Base-by-base conservation (phyloP, 2,113 vertebrate genomes). In the Cinclus cinclus region DNA sequence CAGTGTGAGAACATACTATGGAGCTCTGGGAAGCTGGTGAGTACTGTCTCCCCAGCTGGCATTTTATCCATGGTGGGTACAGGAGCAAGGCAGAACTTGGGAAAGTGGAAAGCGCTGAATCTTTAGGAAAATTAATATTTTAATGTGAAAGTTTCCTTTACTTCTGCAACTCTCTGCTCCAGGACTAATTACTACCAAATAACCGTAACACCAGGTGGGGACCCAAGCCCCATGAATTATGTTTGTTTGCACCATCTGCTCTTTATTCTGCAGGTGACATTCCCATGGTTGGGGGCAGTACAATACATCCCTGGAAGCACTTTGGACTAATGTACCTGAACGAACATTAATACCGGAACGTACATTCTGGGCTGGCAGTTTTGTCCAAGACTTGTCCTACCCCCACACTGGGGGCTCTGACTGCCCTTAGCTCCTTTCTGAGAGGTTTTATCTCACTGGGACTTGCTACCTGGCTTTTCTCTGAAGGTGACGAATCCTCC, bases 241-340 rank as follows among this genome's bases (percentile, higher is more conserved):
- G 19, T 92, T 82, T 47, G 24, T 78, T 95, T 80, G 78, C 41
- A 76, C 94, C 94, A 94, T 95, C 95, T 95, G 90, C 75, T 96
- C 70, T 46, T 95, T 60, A 18, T 91, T 92, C 71, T 94, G 71
- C 82, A 87, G 82, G 91, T 92, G 52, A 73, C 8, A 3, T 79
- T 89, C 44, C 50, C 0, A 0, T 93, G 50, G 64, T 17, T 47
- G 71, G 25, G 53, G 37, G 25, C 88, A 83, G 60, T 42, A 50
- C 8, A 15, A 64, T 63, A 42, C 33, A 27, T 62, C 71, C 55
- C 83, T 87, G 49, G 47, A 49, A 84, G 67, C 44, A 30, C 58
- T 44, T 44, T 0, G 8, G 67, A 35, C 28, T 69, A 12, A 55
- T 0, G 7, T 41, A 85, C 83, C 78, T 86, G 85, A 83, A 67